A percentile compares a stretch with the other conserved stretches of the same genome.
phyloP scores from a whole-genome alignment of 2,888 invertebrate genomes.

The Phyllotreta striolata region DNA sequence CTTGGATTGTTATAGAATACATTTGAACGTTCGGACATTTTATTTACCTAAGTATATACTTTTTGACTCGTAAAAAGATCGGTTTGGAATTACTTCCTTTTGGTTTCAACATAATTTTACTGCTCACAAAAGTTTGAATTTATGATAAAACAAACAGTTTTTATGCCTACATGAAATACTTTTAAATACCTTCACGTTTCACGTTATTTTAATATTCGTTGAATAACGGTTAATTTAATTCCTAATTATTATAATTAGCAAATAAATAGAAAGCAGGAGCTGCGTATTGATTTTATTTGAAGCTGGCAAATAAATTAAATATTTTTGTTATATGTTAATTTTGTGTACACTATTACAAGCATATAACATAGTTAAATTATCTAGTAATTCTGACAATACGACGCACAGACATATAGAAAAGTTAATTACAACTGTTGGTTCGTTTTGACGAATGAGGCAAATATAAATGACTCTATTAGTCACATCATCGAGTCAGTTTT shows the following conservation, averaged over 20 bases:
- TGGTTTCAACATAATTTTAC: slow-evolving; percentile 2
- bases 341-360: not conserved
- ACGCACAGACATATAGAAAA: not conserved
- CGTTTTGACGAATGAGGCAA: slow-evolving; percentile 8
- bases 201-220: no score
- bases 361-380: slow-evolving; percentile 4
- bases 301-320: no score
- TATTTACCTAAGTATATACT: not conserved
- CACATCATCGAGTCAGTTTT: slow-evolving; percentile 3
- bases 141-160: not conserved
- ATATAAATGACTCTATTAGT: slow-evolving; percentile 6
- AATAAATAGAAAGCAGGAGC: no score
- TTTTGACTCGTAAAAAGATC: not conserved
- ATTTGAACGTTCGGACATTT: not conserved
- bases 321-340: no score
- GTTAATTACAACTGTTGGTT: slow-evolving; percentile 6
- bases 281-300: no score
- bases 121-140: not conserved
- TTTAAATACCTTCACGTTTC: not conserved
- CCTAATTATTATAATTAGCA: no score
- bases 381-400: not conserved
- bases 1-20: slow-evolving; percentile 10
- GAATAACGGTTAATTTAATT: no score
- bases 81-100: slow-evolving; percentile 6
- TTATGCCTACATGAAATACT: not conserved